Evolutionary conservation across 2,797 vertebrate genomes (phyloP), one percentile per base, ranked within the genome.

Genomic region (Takifugu rubripes): DNA sequence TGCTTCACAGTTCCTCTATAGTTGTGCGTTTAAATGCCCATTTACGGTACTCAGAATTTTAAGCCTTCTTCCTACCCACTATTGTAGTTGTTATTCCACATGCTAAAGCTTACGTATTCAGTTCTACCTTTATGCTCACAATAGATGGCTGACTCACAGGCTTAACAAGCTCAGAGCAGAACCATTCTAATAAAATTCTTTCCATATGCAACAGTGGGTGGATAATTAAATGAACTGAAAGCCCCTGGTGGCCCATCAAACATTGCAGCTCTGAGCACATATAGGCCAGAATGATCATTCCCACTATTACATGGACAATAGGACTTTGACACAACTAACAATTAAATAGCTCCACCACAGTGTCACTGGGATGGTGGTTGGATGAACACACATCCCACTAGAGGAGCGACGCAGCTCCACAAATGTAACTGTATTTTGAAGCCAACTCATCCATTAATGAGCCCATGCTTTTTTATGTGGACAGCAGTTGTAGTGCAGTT

Each of bases 201-300:
- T 72, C 77, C 66, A 68, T 76, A 80, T 51, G 70, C 61, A 78
- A 65, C 69, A 62, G 60, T 77, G 60, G 66, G 72, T 17, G 4
- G 47, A 70, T 76, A 82, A 84, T 66, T 71, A 77, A 82, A 48
- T 31, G 2, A 59, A 56, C 44, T 40, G 26, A 10, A 0, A 55
- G 65, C 49, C 66, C 57, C 68, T 66, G 50, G 62, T 77, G 74
- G 65, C 55, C 62, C 59, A 59, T 82, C 54, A 49, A 52, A 66
- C 68, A 59, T 81, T 71, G 54, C 65, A 60, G 81, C 63, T 77
- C 77, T 68, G 68, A 55, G 75, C 70, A 72, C 60, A 71, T 77
- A 63, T 46, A 64, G 75, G 58, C 68, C 36, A 54, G 79, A 80
- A 77, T 83, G 70, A 86, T 78, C 70, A 82, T 77, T 78, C 62